Conservation (phyloP, 2,113 vertebrate species). For the Salvator merianae region DNA sequence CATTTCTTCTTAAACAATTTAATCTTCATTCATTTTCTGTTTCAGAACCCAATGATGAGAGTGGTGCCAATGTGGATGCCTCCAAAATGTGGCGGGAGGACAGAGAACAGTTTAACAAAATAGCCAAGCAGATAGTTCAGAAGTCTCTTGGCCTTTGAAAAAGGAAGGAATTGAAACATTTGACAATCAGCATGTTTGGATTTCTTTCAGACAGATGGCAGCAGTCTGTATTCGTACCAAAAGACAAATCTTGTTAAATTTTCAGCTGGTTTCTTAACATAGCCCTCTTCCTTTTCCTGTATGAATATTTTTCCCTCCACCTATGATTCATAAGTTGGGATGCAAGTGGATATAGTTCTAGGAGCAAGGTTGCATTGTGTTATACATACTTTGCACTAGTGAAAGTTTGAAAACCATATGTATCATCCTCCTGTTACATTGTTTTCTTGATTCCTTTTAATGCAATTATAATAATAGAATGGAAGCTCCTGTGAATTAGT, state of each 20-base stretch:
- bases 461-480: not conserved
- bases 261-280: conserved; percentile 43
- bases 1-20: not conserved
- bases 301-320: not conserved
- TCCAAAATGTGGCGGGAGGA: conserved; percentile 99
- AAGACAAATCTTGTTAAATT: conserved; percentile 52
- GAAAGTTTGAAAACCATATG: conserved; percentile 35
- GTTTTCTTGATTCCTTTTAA: not conserved
- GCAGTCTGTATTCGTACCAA: conserved; percentile 64
- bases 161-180: conserved; percentile 3
- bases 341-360: conserved; percentile 8
- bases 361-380: conserved; percentile 41
- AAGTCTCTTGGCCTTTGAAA: conserved; percentile 90
- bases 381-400: conserved; percentile 42
- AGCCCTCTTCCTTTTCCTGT: not conserved
- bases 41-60: conserved; percentile 96
- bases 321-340: conserved; percentile 10
- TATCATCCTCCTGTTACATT: not conserved
- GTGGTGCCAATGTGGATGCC: conserved; percentile 93
- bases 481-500: not conserved
- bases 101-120: conserved; percentile 89
- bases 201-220: conserved; percentile 42
- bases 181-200: conserved; percentile 54
- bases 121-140: conserved; percentile 92
- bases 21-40: conserved; percentile 18